These are phyloP conservation scores for Eidolon helvum DNA, from an alignment of 2,113 vertebrate genomes.

Conservation along the genomic window DNA sequence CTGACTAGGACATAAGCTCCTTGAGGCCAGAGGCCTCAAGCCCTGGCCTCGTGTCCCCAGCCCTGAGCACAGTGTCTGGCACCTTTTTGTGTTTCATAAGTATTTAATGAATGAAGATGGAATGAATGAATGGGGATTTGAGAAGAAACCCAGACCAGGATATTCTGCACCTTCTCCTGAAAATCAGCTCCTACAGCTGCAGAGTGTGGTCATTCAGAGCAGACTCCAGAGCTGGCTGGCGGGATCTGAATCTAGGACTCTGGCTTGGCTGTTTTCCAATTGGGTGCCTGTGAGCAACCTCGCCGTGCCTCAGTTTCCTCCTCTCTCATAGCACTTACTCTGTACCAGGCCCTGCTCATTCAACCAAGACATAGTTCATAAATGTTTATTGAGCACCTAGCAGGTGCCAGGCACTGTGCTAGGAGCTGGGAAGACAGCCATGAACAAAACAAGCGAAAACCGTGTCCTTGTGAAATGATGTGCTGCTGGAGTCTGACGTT, in stretches of 20 bases:
- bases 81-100: background rate
- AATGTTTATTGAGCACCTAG: background rate
- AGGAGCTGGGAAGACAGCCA: background rate
- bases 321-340: background rate
- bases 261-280: background rate
- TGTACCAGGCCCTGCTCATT: background rate
- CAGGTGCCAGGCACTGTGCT: background rate
- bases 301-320: background rate
- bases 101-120: background rate
- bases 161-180: background rate
- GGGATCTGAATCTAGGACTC: fast-evolving
- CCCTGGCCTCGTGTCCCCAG: background rate
- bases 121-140: background rate
- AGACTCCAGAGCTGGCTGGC: background rate
- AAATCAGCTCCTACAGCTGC: background rate
- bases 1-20: background rate
- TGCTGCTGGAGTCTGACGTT: too few species aligned
- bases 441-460: too few species aligned
- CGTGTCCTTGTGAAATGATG: fast-evolving
- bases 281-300: too few species aligned
- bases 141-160: background rate
- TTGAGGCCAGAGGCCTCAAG: background rate
- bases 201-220: background rate
- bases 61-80: background rate
- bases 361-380: background rate